Percentiles rank a stretch among this genome's conserved stretches.
Evolutionary conservation across 1,140 invertebrate genomes (phyloP).

Genomic region (Nephila pilipes): DNA sequence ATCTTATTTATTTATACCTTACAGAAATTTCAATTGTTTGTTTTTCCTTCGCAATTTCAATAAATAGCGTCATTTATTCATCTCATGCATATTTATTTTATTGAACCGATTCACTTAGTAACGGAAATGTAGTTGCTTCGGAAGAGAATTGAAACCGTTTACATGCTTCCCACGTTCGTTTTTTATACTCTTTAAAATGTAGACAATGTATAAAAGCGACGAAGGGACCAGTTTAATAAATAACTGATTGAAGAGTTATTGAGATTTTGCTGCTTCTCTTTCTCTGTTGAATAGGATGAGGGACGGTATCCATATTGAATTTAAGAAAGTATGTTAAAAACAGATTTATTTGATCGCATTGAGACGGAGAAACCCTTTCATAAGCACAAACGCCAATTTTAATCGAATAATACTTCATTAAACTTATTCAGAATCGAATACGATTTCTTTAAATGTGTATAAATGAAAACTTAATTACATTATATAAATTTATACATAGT

Average conservation of each 20-base stretch:
- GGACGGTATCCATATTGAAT: too few relatives aligned
- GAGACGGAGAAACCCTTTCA: too few relatives aligned
- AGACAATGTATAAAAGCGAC: not conserved
- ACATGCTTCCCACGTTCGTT: not conserved
- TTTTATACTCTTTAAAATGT: not conserved
- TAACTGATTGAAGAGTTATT: not conserved
- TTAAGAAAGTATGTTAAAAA: too few relatives aligned
- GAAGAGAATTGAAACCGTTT: not conserved
- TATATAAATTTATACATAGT: too few relatives aligned
- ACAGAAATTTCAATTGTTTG: not conserved
- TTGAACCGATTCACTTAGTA: not conserved
- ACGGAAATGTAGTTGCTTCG: not conserved
- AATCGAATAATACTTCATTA: too few relatives aligned
- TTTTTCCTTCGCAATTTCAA: constrained; percentile 7
- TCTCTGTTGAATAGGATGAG: too few relatives aligned
- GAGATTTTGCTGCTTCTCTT: not conserved
- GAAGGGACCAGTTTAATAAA: not conserved
- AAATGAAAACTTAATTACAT: too few relatives aligned
- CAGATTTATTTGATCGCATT: too few relatives aligned
- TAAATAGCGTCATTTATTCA: not conserved
- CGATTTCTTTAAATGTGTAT: too few relatives aligned
- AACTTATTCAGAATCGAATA: too few relatives aligned
- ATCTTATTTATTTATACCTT: not conserved
- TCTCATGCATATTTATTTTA: constrained; percentile 36
- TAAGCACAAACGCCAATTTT: too few relatives aligned